A percentile compares a stretch with the other conserved stretches of the same genome.
Evolutionary conservation across 2,888 invertebrate species (phyloP).

Genomic region (Epistrophe grossulariae): DNA sequence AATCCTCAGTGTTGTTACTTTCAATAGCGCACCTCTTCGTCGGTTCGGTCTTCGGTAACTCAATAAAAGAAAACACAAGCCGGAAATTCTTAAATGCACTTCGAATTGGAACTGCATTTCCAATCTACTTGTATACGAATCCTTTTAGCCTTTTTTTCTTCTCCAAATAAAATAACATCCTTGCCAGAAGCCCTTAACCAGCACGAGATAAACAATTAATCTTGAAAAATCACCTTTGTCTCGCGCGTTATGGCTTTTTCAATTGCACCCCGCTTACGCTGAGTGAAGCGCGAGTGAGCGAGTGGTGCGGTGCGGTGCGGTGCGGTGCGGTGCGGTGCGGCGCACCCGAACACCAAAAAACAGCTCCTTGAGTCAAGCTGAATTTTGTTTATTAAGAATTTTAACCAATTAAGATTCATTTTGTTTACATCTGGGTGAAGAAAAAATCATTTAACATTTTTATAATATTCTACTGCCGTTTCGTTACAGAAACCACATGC

Average conservation of each 20-base stretch:
- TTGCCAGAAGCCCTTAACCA: constrained; percentile 30
- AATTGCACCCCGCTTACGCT: constrained; percentile 17
- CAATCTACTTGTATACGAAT: constrained; percentile 21
- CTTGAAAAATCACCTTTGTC: constrained; percentile 62
- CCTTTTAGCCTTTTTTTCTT: constrained; percentile 40
- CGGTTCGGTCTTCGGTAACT: constrained; percentile 33
- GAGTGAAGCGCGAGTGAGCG: constrained; percentile 23
- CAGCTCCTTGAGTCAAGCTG: constrained; percentile 68
- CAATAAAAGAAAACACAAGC: constrained; percentile 48
- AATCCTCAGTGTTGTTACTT: constrained; percentile 55
- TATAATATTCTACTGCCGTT: constrained; percentile 81
- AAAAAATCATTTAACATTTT: constrained; percentile 79
- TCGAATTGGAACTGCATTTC: constrained; percentile 14
- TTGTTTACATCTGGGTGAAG: constrained; percentile 79
- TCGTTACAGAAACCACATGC: constrained; percentile 84
- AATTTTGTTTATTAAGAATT: constrained; percentile 71
- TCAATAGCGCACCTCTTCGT: constrained; percentile 21
- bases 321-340: too few species aligned
- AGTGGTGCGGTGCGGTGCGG: neutral
- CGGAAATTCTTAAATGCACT: constrained; percentile 64
- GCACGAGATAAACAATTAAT: constrained; percentile 53
- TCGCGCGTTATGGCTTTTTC: constrained; percentile 51
- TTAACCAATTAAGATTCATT: constrained; percentile 71
- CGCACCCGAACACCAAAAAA: constrained; percentile 34
- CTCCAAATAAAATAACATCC: constrained; percentile 41